phyloP scores from a whole-genome alignment of 2,797 vertebrate genomes.

The Gastrophryne carolinensis region DNA sequence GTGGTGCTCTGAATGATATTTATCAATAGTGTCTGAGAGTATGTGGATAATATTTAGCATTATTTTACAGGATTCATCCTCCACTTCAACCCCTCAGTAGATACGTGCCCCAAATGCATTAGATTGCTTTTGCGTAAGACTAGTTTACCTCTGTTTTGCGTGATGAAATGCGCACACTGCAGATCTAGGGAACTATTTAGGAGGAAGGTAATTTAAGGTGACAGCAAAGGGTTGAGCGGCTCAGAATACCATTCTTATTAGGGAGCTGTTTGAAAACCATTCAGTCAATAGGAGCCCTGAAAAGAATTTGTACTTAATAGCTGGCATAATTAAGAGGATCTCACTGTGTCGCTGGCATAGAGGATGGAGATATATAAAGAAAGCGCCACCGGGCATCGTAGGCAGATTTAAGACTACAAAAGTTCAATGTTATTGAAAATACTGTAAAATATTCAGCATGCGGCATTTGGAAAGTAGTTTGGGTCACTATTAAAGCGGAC shows the following conservation, averaged over 20 bases:
- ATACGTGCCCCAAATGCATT: neutral
- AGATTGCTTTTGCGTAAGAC: neutral
- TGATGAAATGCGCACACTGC: neutral
- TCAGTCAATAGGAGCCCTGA: neutral
- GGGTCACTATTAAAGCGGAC: no score
- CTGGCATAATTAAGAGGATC: neutral
- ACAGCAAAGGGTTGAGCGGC: neutral
- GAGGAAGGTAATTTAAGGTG: conserved; percentile 7
- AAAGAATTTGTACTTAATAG: neutral
- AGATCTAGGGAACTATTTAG: neutral
- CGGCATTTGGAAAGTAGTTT: no score
- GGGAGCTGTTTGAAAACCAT: conserved; percentile 1
- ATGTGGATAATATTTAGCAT: neutral
- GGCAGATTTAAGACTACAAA: no score
- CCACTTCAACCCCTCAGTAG: neutral
- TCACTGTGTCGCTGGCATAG: neutral
- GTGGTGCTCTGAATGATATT: neutral
- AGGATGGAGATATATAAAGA: neutral
- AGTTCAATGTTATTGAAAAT: no score
- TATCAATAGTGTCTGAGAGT: neutral
- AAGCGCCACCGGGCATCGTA: no score
- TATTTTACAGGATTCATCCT: neutral
- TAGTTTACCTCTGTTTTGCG: neutral
- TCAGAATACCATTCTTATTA: neutral
- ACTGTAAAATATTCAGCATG: no score